Conservation (phyloP, 2,797 vertebrate genomes). For the Neosilurus hyrtlii region DNA sequence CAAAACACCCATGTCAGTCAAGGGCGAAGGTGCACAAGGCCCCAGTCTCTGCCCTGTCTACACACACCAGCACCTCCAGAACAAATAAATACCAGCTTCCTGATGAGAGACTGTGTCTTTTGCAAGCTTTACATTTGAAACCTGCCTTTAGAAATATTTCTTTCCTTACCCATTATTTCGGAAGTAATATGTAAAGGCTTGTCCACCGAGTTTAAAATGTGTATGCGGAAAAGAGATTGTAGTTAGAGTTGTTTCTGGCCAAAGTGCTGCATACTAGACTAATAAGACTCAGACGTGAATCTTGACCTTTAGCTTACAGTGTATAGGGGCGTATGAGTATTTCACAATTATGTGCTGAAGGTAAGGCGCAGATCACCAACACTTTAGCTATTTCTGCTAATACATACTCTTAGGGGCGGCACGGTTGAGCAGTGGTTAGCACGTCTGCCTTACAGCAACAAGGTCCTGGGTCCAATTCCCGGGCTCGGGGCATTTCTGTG, state of each 20-base stretch:
- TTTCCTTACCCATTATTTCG: neutral
- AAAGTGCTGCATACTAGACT: no score
- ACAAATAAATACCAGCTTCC: constrained; percentile 43
- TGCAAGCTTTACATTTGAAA: neutral
- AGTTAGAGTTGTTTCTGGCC: neutral
- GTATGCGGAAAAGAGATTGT: neutral
- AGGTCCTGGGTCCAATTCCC: no score
- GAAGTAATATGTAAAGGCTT: no score
- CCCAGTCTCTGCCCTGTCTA: constrained; percentile 42
- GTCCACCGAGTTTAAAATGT: neutral
- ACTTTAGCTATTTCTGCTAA: no score
- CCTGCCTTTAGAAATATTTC: neutral
- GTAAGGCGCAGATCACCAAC: no score
- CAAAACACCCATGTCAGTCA: constrained; percentile 65
- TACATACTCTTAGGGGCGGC: no score
- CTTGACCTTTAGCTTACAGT: neutral
- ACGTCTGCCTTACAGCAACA: no score
- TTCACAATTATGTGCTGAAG: no score
- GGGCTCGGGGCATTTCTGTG: no score
- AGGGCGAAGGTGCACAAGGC: constrained; percentile 44
- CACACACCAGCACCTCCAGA: constrained; percentile 5
- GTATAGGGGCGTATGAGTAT: no score
- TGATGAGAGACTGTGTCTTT: neutral
- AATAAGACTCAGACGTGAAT: neutral
- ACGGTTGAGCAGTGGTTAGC: no score